Evolutionary conservation across 2,888 invertebrate species (phyloP).

Genomic region (Melanostoma scalare): DNA sequence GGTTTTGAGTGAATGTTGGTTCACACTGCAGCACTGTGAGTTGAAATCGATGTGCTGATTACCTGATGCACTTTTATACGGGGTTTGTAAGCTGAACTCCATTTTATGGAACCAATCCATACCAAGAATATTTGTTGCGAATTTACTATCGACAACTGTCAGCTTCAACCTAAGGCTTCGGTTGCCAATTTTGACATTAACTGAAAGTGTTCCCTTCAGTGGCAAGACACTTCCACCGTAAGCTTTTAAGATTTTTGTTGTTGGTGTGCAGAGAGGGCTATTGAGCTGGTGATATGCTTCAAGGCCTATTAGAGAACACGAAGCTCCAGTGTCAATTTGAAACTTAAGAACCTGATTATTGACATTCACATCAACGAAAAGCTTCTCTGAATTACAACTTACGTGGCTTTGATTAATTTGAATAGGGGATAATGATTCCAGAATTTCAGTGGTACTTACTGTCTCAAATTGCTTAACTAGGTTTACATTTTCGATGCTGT

Average conservation of each 20-base stretch:
- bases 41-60: not conserved
- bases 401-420: too few species aligned
- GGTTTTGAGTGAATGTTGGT: not conserved
- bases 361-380: too few species aligned
- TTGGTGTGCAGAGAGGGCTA: too few species aligned
- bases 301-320: constrained; percentile 7
- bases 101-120: not conserved
- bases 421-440: too few species aligned
- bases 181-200: not conserved
- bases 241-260: constrained; percentile 2
- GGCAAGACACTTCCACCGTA: constrained; percentile 1
- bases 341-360: too few species aligned
- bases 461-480: too few species aligned
- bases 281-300: not conserved
- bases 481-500: too few species aligned
- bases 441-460: too few species aligned
- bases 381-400: too few species aligned
- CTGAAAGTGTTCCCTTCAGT: too few species aligned
- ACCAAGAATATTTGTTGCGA: not conserved
- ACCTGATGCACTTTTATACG: too few species aligned
- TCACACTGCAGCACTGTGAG: not conserved
- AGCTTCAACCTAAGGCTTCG: not conserved
- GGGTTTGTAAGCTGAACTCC: too few species aligned
- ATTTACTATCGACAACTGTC: not conserved
- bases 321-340: not conserved